A percentile compares a stretch with the other conserved stretches of the same genome.
Conservation (phyloP, 2,797 vertebrate genomes). For the Pangasius larnaudii region DNA sequence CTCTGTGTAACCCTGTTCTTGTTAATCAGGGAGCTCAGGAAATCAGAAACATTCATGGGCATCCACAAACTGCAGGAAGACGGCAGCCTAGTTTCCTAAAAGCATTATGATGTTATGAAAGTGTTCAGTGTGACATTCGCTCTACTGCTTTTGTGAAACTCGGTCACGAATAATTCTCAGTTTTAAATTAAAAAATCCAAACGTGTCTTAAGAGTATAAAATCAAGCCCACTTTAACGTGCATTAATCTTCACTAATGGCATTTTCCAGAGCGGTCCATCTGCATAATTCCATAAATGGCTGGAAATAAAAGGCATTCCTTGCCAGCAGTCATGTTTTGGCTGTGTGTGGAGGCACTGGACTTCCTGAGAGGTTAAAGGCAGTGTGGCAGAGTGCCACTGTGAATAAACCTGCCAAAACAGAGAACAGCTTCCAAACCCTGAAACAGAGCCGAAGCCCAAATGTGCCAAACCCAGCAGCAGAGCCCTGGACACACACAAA, state of each 20-base stretch:
- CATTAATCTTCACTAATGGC: slow-evolving; percentile 6
- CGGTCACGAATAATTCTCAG: not conserved
- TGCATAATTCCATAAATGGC: slow-evolving; percentile 24
- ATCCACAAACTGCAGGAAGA: not conserved
- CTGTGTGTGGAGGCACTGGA: slow-evolving; percentile 28
- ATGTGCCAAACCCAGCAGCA: slow-evolving; percentile 23
- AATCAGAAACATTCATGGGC: not conserved
- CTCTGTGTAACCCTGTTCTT: not conserved
- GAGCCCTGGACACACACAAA: not conserved
- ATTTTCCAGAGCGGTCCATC: not conserved
- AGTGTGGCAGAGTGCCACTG: slow-evolving; percentile 20
- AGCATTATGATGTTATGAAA: not conserved
- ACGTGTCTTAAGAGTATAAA: not conserved
- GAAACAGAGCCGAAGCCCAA: slow-evolving; percentile 23
- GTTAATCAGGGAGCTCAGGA: not conserved
- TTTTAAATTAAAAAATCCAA: not conserved
- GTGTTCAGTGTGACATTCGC: not conserved
- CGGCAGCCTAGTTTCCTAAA: not conserved
- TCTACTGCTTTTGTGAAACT: not conserved
- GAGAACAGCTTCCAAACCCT: slow-evolving; percentile 12
- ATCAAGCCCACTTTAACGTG: not conserved
- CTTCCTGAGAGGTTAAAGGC: slow-evolving; percentile 41
- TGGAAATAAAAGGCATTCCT: slow-evolving; percentile 4
- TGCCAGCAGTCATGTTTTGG: slow-evolving; percentile 30
- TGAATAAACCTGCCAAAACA: slow-evolving; percentile 31